These are phyloP conservation scores for Triplophysa dalaica DNA, from an alignment of 2,113 vertebrate genomes.

Conservation along the genomic window DNA sequence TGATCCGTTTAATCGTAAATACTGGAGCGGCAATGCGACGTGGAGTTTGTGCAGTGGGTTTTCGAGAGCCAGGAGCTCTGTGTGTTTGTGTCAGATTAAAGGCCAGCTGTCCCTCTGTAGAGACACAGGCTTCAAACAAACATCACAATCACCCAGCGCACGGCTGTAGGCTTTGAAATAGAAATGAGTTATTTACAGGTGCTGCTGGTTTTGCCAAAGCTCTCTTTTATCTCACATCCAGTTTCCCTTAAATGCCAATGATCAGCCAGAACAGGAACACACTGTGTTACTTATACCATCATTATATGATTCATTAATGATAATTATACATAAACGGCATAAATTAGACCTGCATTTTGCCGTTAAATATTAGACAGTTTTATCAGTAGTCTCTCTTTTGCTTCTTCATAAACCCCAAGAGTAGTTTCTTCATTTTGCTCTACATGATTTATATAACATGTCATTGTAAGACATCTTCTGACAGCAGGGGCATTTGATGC, in stretches of 20 bases:
- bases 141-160: constrained; percentile 42
- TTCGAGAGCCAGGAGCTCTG: constrained; percentile 7
- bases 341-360: neutral
- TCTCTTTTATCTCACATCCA: constrained; percentile 24
- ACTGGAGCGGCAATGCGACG: neutral
- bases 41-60: neutral
- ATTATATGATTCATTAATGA: neutral
- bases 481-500: neutral
- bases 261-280: neutral
- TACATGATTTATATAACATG: neutral
- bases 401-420: too few relatives aligned
- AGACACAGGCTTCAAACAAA: constrained; percentile 49
- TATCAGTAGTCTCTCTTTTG: too few relatives aligned
- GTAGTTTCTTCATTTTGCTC: neutral
- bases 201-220: constrained; percentile 45
- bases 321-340: neutral
- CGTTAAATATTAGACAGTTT: neutral
- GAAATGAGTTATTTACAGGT: constrained; percentile 57
- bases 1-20: too few relatives aligned
- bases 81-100: constrained; percentile 49
- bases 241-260: neutral
- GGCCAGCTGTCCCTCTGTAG: constrained; percentile 47
- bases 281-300: neutral
- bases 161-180: constrained; percentile 53
- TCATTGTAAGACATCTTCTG: neutral